Conservation (phyloP, 2,888 invertebrate species). For the Apamea anceps region DNA sequence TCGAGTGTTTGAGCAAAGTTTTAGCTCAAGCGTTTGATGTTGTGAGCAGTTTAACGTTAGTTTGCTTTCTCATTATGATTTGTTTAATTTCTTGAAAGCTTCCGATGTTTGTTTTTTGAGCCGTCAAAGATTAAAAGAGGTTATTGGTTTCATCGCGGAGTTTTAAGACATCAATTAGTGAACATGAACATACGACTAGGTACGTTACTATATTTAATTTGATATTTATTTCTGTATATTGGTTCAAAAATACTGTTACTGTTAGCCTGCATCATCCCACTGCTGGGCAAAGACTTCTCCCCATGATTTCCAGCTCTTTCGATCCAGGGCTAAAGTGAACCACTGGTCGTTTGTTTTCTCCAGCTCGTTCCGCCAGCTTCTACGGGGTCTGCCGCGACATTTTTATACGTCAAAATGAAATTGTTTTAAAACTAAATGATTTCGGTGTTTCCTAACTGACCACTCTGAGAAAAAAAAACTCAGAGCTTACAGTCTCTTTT, state of each 20-base stretch:
- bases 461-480: background rate
- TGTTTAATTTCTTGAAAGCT: conserved; percentile 58
- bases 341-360: background rate
- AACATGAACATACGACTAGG: conserved; percentile 11
- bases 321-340: background rate
- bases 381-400: background rate
- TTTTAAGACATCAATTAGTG: conserved; percentile 29
- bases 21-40: conserved; percentile 56
- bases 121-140: conserved; percentile 48
- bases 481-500: background rate
- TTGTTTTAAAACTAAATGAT: background rate
- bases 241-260: background rate
- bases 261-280: background rate
- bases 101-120: conserved; percentile 39
- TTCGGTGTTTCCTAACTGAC: background rate
- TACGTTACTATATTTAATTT: background rate
- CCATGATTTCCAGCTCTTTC: background rate
- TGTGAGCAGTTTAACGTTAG: conserved; percentile 37
- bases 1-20: conserved; percentile 48
- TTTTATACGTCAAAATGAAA: background rate
- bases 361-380: background rate
- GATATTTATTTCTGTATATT: background rate
- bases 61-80: conserved; percentile 48
- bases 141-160: conserved; percentile 27
- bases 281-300: background rate